Evolutionary conservation across 2,113 vertebrate species (phyloP), one percentile per base, ranked within the genome.

Genomic region (Perca fluviatilis): DNA sequence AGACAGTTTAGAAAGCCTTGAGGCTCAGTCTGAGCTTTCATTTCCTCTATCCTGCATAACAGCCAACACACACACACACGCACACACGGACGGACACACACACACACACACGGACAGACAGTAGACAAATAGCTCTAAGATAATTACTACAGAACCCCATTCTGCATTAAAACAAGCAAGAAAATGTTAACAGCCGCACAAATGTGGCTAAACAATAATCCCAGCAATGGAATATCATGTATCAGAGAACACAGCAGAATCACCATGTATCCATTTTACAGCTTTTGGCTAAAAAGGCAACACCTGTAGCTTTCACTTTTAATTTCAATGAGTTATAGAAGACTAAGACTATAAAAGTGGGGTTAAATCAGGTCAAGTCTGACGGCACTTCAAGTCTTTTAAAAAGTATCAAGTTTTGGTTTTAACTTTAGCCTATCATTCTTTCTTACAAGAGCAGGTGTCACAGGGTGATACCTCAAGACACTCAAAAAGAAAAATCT

Each of bases 21-120:
- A 69, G 90, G 91, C 92, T 61, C 83, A 83, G 92, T 93, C 93
- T 92, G 90, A 95, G 86, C 93, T 95, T 95, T 95, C 91, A 95
- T 94, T 95, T 95, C 94, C 93, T 95, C 92, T 94, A 84, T 92
- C 88, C 89, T 90, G 89, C 91, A 92, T 83, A 83, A 90, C 90
- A 91, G 92, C 88, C 81, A 91, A 89, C 49, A 67, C n/a, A 62
- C 21, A 83, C 53, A 73, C 56, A 65, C 60, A 65, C 43, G 72
- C 53, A 80, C 58, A 53, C 23, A 75, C 78, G 83, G 63, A 82
- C 62, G 77, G 40, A 67, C 27, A 88, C 2, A 61, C 36, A 36
- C 6, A 36, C 36, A 36, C 6, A 36, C 36, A 2, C 1, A 36
- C 36, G 8, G 6, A 36, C 36, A 65, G 73, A 33, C 30, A 33